phyloP scores from a whole-genome alignment of 2,888 invertebrate species.

The Homarus gammarus region DNA sequence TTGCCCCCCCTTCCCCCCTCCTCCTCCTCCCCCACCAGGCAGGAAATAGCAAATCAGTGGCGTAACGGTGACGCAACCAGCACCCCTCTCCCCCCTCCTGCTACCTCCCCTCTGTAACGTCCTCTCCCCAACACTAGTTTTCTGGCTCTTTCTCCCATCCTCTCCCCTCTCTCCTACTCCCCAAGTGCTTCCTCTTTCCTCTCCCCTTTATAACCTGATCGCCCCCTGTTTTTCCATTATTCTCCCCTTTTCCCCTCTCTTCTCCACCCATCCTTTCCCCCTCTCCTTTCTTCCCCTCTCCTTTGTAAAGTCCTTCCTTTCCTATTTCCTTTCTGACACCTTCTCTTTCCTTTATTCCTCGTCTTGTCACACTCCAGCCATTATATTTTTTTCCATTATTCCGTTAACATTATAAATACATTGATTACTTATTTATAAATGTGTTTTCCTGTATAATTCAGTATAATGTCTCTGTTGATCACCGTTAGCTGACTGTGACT shows the following conservation, averaged over 20 bases:
- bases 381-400: too few species aligned
- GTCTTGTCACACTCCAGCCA: too few species aligned
- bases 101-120: neutral
- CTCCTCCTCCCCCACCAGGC: neutral
- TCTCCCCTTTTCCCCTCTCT: neutral
- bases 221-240: neutral
- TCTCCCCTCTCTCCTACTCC: neutral
- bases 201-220: neutral
- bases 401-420: too few species aligned
- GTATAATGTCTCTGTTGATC: too few species aligned
- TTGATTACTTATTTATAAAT: too few species aligned
- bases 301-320: too few species aligned
- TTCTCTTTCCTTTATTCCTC: too few species aligned
- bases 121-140: neutral
- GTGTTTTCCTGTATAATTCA: too few species aligned
- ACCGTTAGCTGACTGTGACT: too few species aligned
- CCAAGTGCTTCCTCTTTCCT: neutral
- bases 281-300: too few species aligned
- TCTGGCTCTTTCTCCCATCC: neutral
- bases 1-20: conserved; percentile 16
- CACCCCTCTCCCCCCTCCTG: neutral
- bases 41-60: conserved; percentile 31
- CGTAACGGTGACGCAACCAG: conserved; percentile 20
- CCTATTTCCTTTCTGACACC: too few species aligned
- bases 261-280: neutral